phyloP scores from a whole-genome alignment of 2,888 invertebrate genomes.

The Brachypalpus laphriformis region DNA sequence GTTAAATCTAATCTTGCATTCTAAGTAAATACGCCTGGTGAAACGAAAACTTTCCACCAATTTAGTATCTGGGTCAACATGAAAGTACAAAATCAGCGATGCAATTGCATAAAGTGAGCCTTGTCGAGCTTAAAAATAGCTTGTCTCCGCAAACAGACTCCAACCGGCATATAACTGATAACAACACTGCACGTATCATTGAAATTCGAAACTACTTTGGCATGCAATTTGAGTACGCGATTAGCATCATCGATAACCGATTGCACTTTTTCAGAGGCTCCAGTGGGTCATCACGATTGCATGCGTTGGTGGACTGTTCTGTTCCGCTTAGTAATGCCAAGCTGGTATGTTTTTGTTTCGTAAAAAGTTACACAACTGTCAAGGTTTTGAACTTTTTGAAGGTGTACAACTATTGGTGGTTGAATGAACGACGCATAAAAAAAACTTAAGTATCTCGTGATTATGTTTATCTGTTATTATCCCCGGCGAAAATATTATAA shows the following conservation, averaged over 20 bases:
- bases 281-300: conserved; percentile 22
- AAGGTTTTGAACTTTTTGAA: conserved; percentile 2
- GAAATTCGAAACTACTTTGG: conserved; percentile 34
- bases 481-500: background rate
- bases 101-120: conserved; percentile 14
- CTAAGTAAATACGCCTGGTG: background rate
- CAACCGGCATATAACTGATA: conserved; percentile 3
- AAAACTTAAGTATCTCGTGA: conserved; percentile 10
- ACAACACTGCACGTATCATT: background rate
- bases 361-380: background rate
- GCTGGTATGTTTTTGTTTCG: background rate
- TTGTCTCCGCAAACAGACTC: background rate
- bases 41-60: conserved; percentile 4
- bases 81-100: conserved; percentile 11
- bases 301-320: conserved; percentile 8
- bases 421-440: background rate
- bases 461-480: conserved; percentile 10
- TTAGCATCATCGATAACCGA: conserved; percentile 57
- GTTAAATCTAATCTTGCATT: background rate
- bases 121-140: conserved; percentile 3
- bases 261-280: conserved; percentile 45
- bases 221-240: conserved; percentile 12
- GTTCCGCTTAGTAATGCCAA: background rate
- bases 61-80: conserved; percentile 29
- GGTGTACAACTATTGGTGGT: background rate